Conservation (phyloP, 2,113 vertebrate species). For the Nesoenas mayeri region DNA sequence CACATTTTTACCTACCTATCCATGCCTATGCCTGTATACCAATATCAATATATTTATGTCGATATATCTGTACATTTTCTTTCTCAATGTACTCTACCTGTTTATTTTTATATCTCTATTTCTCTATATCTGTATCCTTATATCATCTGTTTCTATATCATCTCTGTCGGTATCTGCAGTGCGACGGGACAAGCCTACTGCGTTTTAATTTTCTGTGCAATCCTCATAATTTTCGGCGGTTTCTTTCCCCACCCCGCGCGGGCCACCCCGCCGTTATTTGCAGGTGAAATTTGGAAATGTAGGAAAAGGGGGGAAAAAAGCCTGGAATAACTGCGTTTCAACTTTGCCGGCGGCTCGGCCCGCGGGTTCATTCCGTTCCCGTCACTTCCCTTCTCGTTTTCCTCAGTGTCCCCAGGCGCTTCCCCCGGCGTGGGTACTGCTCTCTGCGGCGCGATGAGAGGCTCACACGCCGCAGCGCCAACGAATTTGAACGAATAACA, state of each 20-base stretch:
- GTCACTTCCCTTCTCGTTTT: not conserved
- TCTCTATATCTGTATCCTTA: not conserved
- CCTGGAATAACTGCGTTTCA: not conserved
- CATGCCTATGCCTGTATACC: not conserved
- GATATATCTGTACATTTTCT: not conserved
- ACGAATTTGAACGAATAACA: conserved; percentile 14
- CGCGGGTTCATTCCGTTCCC: not conserved
- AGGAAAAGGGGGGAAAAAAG: not conserved
- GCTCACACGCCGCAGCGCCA: fast-evolving
- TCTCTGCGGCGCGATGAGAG: not conserved
- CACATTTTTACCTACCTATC: not conserved
- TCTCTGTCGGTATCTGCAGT: not conserved
- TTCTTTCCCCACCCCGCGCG: fast-evolving
- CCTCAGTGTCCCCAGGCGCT: not conserved
- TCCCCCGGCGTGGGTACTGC: not conserved
- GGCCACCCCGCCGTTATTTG: not conserved
- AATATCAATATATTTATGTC: not conserved
- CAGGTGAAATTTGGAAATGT: not conserved
- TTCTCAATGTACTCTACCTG: not conserved
- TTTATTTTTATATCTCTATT: not conserved
- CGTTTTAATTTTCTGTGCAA: not conserved
- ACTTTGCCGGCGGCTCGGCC: not conserved
- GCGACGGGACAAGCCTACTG: fast-evolving
- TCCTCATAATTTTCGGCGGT: not conserved
- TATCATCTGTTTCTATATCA: not conserved